Conservation (phyloP, 2,888 invertebrate genomes). For the Hyalella azteca region DNA sequence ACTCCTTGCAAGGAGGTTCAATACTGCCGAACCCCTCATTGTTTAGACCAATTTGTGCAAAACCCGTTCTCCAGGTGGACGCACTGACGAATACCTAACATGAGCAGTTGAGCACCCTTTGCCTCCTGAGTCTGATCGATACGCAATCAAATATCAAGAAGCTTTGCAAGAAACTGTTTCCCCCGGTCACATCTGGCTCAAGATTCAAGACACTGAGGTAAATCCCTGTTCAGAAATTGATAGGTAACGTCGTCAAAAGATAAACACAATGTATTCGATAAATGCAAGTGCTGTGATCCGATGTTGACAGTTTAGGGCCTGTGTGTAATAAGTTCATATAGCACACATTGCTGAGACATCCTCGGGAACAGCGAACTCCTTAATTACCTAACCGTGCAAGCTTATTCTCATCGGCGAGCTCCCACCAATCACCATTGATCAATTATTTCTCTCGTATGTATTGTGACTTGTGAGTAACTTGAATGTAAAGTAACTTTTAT, state of each 20-base stretch:
- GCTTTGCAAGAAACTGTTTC: not conserved
- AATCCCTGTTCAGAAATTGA: not conserved
- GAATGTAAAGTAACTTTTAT: no score
- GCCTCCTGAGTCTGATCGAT: not conserved
- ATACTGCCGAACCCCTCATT: slow-evolving; percentile 37
- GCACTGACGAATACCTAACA: slow-evolving; percentile 16
- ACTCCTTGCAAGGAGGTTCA: slow-evolving; percentile 36
- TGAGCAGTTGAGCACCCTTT: not conserved
- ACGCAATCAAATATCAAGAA: not conserved
- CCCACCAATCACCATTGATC: no score
- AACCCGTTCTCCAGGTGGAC: slow-evolving; percentile 35
- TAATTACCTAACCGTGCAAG: not conserved
- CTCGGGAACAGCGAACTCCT: not conserved
- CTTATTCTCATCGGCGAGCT: not conserved
- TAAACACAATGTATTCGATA: no score
- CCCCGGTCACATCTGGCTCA: not conserved
- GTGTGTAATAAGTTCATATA: not conserved
- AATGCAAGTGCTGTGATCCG: no score
- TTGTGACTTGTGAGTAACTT: no score
- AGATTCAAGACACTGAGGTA: no score
- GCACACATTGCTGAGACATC: not conserved
- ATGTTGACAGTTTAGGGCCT: slow-evolving; percentile 11
- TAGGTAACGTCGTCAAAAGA: not conserved
- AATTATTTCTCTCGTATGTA: no score
- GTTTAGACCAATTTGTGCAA: slow-evolving; percentile 36